These are phyloP conservation scores for Zonotrichia leucophrys DNA, from an alignment of 2,113 vertebrate genomes.

Conservation along the genomic window DNA sequence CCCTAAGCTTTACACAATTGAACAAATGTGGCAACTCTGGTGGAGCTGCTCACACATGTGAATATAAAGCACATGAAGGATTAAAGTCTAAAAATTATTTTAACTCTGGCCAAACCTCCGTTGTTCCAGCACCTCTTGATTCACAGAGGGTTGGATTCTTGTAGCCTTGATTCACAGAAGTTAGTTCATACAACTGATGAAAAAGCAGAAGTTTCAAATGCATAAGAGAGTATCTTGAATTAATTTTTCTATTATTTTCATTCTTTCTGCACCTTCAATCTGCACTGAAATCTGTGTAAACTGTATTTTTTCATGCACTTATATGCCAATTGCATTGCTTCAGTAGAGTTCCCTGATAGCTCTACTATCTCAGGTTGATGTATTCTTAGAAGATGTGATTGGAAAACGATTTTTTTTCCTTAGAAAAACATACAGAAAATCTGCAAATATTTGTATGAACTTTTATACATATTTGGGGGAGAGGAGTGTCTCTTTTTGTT, in stretches of 20 bases:
- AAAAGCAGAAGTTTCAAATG: not conserved
- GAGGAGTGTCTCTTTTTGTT: not conserved
- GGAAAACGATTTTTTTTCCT: not conserved
- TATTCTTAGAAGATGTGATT: not conserved
- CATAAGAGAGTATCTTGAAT: not conserved
- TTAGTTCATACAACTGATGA: not conserved
- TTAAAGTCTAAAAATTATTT: not conserved
- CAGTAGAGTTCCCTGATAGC: not conserved
- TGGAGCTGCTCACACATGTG: not conserved
- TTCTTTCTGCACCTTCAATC: not conserved
- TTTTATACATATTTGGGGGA: not conserved
- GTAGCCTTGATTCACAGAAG: not conserved
- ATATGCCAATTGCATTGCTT: not conserved
- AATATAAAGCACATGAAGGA: not conserved
- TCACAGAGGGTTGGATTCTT: not conserved
- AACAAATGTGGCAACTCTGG: not conserved
- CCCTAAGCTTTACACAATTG: not conserved
- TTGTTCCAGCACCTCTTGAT: not conserved
- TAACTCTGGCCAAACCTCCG: not conserved
- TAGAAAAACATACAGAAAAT: not conserved
- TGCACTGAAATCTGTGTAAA: not conserved
- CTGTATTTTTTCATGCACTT: not conserved
- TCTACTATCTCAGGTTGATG: not conserved
- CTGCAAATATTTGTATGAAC: not conserved
- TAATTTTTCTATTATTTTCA: not conserved